Percentiles rank a stretch among this genome's conserved stretches.
phyloP scores from a whole-genome alignment of 2,797 vertebrate genomes.

The Brotogeris chrysoptera region DNA sequence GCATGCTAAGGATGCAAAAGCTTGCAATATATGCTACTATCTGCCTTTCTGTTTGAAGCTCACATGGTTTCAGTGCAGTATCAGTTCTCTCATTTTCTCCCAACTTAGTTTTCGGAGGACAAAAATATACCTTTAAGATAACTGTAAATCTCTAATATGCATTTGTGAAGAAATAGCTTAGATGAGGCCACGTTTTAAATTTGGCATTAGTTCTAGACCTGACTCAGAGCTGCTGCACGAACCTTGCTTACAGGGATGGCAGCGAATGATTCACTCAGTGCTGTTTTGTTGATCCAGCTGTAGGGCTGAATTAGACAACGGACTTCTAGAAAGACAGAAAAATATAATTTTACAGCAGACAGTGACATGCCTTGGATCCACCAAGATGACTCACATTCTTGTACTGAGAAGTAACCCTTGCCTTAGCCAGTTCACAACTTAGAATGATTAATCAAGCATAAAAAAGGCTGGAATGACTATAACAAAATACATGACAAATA shows the following conservation, averaged over 20 bases:
- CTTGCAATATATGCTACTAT: neutral
- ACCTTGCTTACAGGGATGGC: conserved; percentile 34
- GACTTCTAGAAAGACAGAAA: conserved; percentile 38
- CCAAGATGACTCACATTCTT: conserved; percentile 39
- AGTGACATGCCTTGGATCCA: conserved; percentile 39
- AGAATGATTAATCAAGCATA: conserved; percentile 12
- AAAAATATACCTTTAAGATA: neutral
- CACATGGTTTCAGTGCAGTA: neutral
- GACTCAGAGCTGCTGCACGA: conserved; percentile 50
- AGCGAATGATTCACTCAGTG: conserved; percentile 13
- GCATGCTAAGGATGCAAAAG: neutral
- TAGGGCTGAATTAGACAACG: conserved; percentile 51
- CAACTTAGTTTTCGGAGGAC: neutral
- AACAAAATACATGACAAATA: neutral
- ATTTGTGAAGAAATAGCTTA: neutral
- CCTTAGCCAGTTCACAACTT: conserved; percentile 12
- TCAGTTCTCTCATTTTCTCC: neutral
- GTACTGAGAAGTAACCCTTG: neutral
- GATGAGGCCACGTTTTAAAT: neutral
- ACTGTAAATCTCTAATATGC: neutral
- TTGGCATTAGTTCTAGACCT: conserved; percentile 43
- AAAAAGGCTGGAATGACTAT: neutral
- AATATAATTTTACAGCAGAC: conserved; percentile 36
- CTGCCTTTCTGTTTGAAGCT: neutral
- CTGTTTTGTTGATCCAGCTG: conserved; percentile 58